Conservation (phyloP, 2,888 invertebrate species). For the Atrina japonica region DNA sequence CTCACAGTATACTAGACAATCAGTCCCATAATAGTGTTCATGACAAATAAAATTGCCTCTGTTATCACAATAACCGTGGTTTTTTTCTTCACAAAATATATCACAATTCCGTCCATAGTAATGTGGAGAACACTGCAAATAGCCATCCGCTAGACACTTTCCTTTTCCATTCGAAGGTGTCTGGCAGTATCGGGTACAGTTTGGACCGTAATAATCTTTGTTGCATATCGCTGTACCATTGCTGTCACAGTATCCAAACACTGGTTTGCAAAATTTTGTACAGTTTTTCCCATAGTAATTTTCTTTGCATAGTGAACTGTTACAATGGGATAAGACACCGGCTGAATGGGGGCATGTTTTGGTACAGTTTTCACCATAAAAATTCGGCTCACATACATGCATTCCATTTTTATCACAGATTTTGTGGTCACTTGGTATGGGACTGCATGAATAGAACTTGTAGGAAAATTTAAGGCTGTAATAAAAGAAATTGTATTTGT, state of each 20-base stretch:
- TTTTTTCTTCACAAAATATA: background rate
- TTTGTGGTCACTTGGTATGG: background rate
- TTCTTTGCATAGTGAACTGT: conserved; percentile 3
- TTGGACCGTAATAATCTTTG: conserved; percentile 14
- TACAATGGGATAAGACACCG: background rate
- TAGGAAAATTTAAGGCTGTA: conserved; percentile 8
- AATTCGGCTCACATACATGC: conserved; percentile 1
- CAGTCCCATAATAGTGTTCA: background rate
- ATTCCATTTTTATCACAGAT: conserved; percentile 11
- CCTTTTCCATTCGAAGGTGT: conserved; percentile 15
- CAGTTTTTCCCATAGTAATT: conserved; percentile 23
- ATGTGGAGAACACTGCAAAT: background rate
- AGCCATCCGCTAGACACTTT: conserved; percentile 13
- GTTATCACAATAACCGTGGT: background rate
- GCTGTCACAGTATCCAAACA: background rate
- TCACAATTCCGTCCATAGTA: background rate
- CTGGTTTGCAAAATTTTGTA: background rate
- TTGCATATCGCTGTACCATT: conserved; percentile 5
- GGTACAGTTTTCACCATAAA: conserved; percentile 10
- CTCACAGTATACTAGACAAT: background rate
- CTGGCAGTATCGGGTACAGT: conserved; percentile 9
- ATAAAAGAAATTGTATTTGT: too few relatives aligned
- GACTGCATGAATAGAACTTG: conserved; percentile 8
- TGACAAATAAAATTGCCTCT: background rate
- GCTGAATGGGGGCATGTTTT: background rate